A percentile compares a stretch with the other conserved stretches of the same genome.
Evolutionary conservation across 2,888 invertebrate species (phyloP).

Genomic region (Drosophila peninsularis): DNA sequence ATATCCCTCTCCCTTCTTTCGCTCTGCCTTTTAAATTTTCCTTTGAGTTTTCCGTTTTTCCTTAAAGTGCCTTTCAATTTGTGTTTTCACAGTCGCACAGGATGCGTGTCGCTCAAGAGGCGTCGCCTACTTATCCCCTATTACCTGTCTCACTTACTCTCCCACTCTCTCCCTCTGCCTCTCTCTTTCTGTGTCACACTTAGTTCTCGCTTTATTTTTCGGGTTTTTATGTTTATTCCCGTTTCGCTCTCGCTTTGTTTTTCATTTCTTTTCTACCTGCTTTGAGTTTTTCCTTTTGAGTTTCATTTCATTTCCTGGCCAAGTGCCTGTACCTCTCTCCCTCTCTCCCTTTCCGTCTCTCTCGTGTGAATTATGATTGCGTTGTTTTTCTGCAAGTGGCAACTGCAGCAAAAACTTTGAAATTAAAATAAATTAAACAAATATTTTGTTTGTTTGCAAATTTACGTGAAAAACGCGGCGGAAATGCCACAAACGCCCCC

Average conservation of each 20-base stretch:
- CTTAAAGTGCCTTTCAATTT: slow-evolving; percentile 53
- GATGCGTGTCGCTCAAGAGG: slow-evolving; percentile 48
- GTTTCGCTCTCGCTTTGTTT: slow-evolving; percentile 36
- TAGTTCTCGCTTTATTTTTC: slow-evolving; percentile 1
- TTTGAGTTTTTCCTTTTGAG: slow-evolving; percentile 62
- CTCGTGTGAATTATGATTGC: slow-evolving; percentile 76
- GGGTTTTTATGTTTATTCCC: slow-evolving; percentile 31
- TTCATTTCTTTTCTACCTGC: slow-evolving; percentile 43
- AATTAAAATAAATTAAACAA: slow-evolving; percentile 80
- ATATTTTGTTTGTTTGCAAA: slow-evolving; percentile 77
- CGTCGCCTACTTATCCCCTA: slow-evolving; percentile 18
- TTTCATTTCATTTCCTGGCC: slow-evolving; percentile 76
- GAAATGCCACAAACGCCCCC: slow-evolving; percentile 46
- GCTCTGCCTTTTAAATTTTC: slow-evolving; percentile 6
- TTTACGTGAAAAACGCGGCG: slow-evolving; percentile 70
- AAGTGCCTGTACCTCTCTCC: slow-evolving; percentile 42
- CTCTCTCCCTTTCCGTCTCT: slow-evolving; percentile 1
- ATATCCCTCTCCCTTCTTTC: accelerated
- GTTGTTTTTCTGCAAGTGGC: slow-evolving; percentile 26
- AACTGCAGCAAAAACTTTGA: slow-evolving; percentile 50
- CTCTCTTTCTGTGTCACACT: slow-evolving; percentile 4
- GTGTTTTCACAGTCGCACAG: slow-evolving; percentile 46
- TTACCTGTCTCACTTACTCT: not conserved
- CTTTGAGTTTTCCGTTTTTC: slow-evolving; percentile 7
- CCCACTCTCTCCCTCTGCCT: not conserved